phyloP scores from a whole-genome alignment of 2,888 invertebrate genomes.

The Choristoneura rosaceana region DNA sequence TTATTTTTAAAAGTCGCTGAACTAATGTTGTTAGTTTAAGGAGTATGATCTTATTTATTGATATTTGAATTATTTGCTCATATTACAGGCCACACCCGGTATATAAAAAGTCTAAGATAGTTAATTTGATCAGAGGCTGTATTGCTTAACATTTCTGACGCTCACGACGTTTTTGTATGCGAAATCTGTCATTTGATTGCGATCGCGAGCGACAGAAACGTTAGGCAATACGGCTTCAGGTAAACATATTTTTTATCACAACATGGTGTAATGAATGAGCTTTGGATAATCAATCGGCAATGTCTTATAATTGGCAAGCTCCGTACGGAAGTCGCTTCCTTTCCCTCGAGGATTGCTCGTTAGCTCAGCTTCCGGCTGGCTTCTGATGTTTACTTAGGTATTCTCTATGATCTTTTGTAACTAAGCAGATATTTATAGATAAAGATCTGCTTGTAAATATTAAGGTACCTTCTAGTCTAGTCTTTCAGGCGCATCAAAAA shows the following conservation, averaged over 20 bases:
- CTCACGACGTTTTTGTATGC: too few species aligned
- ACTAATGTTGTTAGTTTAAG: too few species aligned
- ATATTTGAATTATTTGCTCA: too few species aligned
- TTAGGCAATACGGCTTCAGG: too few species aligned
- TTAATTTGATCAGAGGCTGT: too few species aligned
- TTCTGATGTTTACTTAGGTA: slow-evolving; percentile 50
- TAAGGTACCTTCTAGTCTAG: neutral
- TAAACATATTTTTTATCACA: neutral
- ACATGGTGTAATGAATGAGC: neutral
- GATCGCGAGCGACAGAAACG: too few species aligned
- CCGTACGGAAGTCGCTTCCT: slow-evolving; percentile 38
- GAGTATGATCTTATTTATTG: too few species aligned
- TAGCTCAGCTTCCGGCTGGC: slow-evolving; percentile 62
- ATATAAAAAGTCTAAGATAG: too few species aligned
- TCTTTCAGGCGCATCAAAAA: neutral
- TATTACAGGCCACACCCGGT: too few species aligned
- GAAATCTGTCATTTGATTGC: too few species aligned
- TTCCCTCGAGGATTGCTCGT: slow-evolving; percentile 61
- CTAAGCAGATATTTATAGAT: neutral
- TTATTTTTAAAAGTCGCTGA: too few species aligned
- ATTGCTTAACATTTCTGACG: too few species aligned
- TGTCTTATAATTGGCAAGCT: slow-evolving; percentile 49
- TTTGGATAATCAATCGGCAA: neutral
- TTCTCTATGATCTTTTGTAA: slow-evolving; percentile 11
- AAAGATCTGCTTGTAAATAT: neutral